Base-by-base conservation (phyloP, 2,888 invertebrate genomes). In the Trichogramma dendrolimi region DNA sequence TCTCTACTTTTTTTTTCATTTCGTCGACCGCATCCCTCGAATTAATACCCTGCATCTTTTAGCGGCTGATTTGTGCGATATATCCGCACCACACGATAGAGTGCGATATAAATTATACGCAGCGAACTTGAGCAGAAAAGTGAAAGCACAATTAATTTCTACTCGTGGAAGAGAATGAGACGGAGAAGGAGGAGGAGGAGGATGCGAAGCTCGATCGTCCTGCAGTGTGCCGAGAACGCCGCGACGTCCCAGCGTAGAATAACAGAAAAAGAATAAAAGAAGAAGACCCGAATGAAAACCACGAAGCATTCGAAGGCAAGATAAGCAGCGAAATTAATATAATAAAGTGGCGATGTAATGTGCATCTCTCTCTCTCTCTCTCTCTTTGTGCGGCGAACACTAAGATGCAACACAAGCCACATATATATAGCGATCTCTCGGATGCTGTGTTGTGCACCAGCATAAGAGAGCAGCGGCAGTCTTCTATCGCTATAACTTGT, bases 311-410 rank as follows among this genome's bases (percentile, higher is more conserved):
- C 56, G 62, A 44, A 43, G 58, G 60, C 50, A 60, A 51, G 55
- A 55, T 60, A 57, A 60, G 44, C 49, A 61, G 64, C 27, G 61
- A 64, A 64, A 64, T 64, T 61, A 64, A 64, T 64, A 59, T 61
- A 59, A 64, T 61, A 61, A 64, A 61, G 64, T 61, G 64, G 58
- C 63, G 42, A 61, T 62, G 60, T 61, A 61, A 27, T 27, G 27
- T 27, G 27, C 27, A 27, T 27, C 27, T 27, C 27, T 27, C 27
- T 27, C 27, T 14, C 2, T 27, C 27, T 27, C 27, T 27, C 27
- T 14, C 2, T 27, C 27, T 27, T 27, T 27, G 27, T 27, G 27
- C 48, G 48, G 48, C n/a, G 11, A 14, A 14, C 6, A 14, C n/a
- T 11, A 11, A 8, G 4, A 11, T 5, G 46, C n/a, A 11, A 6